Evolutionary conservation across 2,888 invertebrate species (phyloP).

Genomic region (Uropetala carovei): DNA sequence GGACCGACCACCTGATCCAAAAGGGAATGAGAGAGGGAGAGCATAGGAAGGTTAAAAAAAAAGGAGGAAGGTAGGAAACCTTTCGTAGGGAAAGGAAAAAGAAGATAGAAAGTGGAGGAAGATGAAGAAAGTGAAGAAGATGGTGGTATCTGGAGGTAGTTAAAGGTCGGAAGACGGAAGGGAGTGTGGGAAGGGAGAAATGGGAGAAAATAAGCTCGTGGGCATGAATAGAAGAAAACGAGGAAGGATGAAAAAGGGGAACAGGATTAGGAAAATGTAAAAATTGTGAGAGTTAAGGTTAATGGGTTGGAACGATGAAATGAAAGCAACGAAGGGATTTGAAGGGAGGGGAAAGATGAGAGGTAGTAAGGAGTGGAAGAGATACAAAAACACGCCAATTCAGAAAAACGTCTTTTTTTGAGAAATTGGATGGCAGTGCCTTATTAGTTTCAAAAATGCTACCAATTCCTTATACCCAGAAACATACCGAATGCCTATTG

Average conservation of each 20-base stretch:
- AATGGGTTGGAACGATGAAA: no score
- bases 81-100: background rate
- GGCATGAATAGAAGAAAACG: background rate
- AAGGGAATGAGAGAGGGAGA: background rate
- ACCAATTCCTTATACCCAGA: no score
- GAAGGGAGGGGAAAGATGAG: no score
- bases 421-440: no score
- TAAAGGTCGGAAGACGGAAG: background rate
- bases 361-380: no score
- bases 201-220: background rate
- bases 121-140: background rate
- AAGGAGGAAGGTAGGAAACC: no score
- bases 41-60: background rate
- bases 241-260: background rate
- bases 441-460: no score
- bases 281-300: no score
- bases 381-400: no score
- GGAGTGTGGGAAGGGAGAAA: background rate
- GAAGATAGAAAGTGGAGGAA: background rate
- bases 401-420: no score
- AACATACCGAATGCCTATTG: no score
- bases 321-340: no score
- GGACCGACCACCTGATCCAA: background rate
- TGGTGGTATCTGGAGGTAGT: background rate
- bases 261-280: background rate